Evolutionary conservation across 2,888 invertebrate species (phyloP).

Genomic region (Melangyna quadrimaculata): DNA sequence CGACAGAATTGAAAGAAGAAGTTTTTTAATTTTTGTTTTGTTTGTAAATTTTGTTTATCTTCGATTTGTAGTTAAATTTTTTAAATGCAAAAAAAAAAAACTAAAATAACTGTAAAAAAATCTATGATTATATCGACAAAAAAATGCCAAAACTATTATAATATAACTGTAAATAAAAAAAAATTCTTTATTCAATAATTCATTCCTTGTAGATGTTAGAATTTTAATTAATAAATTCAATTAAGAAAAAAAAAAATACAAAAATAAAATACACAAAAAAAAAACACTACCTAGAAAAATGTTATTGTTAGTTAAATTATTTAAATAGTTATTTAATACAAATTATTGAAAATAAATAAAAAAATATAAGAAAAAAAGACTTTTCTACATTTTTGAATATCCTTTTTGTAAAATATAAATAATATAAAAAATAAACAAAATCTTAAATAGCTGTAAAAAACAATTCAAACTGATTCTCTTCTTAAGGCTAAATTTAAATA

Average conservation of each 20-base stretch:
- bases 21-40: conserved; percentile 33
- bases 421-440: conserved; percentile 42
- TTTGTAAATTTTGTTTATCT: conserved; percentile 6
- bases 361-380: conserved; percentile 35
- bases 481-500: conserved; percentile 57
- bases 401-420: conserved; percentile 65
- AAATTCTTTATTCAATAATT: conserved; percentile 50
- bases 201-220: conserved; percentile 64
- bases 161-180: conserved; percentile 51
- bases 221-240: conserved; percentile 56
- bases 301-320: conserved; percentile 71
- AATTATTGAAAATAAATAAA: conserved; percentile 10
- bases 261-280: conserved; percentile 36
- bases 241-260: too few relatives aligned
- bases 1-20: conserved; percentile 22
- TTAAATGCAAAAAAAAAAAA: conserved; percentile 20
- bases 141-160: conserved; percentile 39
- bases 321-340: conserved; percentile 53
- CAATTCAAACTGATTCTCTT: conserved; percentile 56
- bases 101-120: conserved; percentile 20
- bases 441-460: conserved; percentile 62
- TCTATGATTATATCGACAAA: conserved; percentile 13
- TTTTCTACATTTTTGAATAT: conserved; percentile 71
- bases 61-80: conserved; percentile 53
- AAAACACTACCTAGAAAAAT: conserved; percentile 56